phyloP scores from a whole-genome alignment of 2,888 invertebrate species.

The Chirona hameri region DNA sequence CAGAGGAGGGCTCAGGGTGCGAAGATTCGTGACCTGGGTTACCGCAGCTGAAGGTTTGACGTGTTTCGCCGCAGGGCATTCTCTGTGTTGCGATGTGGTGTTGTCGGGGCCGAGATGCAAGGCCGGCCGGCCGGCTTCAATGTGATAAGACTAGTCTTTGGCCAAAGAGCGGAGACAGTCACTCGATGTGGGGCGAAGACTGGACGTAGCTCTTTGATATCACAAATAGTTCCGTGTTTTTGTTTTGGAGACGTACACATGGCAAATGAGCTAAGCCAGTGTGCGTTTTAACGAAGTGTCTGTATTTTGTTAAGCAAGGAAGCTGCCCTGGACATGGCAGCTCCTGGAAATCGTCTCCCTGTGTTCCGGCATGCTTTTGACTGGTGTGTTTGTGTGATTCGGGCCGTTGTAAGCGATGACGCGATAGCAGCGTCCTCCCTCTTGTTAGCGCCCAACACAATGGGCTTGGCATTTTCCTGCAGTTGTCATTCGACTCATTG shows the following conservation, averaged over 20 bases:
- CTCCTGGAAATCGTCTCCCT: background rate
- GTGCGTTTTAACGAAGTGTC: background rate
- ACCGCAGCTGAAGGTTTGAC: too few relatives aligned
- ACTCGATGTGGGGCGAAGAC: background rate
- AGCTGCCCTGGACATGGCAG: background rate
- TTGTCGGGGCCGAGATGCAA: background rate
- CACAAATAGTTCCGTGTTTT: background rate
- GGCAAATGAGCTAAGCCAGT: background rate
- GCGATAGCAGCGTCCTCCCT: too few relatives aligned
- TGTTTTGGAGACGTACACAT: background rate
- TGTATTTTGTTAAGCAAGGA: background rate
- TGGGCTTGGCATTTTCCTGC: too few relatives aligned
- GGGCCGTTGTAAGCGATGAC: too few relatives aligned
- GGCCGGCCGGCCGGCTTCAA: background rate
- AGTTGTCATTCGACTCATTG: too few relatives aligned
- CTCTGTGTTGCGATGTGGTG: background rate
- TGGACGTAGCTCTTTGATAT: background rate
- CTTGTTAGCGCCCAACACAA: too few relatives aligned
- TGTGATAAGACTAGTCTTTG: constrained; percentile 25
- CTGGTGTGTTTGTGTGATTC: background rate
- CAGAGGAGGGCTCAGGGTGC: too few relatives aligned
- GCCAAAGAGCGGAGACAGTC: background rate
- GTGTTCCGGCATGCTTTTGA: background rate
- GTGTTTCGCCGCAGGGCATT: background rate
- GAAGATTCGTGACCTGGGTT: background rate